A percentile compares a stretch with the other conserved stretches of the same genome.
phyloP scores from a whole-genome alignment of 2,888 invertebrate species.

The Gonocerus acuteangulatus region DNA sequence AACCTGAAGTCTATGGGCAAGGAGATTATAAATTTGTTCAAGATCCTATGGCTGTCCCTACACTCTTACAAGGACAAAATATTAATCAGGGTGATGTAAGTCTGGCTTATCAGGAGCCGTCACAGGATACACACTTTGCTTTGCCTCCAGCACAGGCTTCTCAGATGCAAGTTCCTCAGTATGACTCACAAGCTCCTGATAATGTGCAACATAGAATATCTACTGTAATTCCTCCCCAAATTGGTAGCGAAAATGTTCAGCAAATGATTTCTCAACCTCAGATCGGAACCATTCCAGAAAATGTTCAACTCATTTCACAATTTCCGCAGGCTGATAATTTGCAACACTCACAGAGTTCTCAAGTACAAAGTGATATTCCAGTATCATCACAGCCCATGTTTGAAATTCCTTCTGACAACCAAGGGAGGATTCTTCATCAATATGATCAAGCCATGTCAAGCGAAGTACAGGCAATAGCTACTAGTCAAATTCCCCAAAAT shows the following conservation, averaged over 20 bases:
- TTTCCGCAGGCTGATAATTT: constrained; percentile 41
- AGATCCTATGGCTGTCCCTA: constrained; percentile 5
- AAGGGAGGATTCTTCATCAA: constrained; percentile 10
- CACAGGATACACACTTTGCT: constrained; percentile 22
- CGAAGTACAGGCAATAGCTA: constrained; percentile 45
- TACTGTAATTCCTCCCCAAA: constrained; percentile 29
- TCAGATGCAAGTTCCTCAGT: constrained; percentile 27
- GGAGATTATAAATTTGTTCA: constrained; percentile 11
- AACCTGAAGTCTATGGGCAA: constrained; percentile 10
- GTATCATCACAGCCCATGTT: not conserved
- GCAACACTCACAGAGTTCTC: constrained; percentile 35
- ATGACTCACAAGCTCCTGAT: constrained; percentile 39
- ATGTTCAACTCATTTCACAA: constrained; percentile 2
- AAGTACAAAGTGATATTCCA: constrained; percentile 44
- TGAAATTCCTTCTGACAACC: not conserved
- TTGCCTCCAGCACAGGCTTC: constrained; percentile 37
- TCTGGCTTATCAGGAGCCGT: constrained; percentile 13
- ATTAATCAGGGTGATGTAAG: constrained; percentile 16
- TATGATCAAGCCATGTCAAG: constrained; percentile 1
- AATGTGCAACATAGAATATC: constrained; percentile 44
- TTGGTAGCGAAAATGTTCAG: constrained; percentile 14
- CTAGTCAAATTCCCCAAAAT: constrained; percentile 43
- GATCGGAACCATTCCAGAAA: constrained; percentile 1
- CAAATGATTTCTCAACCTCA: constrained; percentile 14
- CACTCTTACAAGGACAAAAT: not conserved